Percentiles rank a stretch among this genome's conserved stretches.
These are phyloP conservation scores for Hydrotaea diabolus DNA, from an alignment of 2,888 invertebrate genomes.

Conservation along the genomic window DNA sequence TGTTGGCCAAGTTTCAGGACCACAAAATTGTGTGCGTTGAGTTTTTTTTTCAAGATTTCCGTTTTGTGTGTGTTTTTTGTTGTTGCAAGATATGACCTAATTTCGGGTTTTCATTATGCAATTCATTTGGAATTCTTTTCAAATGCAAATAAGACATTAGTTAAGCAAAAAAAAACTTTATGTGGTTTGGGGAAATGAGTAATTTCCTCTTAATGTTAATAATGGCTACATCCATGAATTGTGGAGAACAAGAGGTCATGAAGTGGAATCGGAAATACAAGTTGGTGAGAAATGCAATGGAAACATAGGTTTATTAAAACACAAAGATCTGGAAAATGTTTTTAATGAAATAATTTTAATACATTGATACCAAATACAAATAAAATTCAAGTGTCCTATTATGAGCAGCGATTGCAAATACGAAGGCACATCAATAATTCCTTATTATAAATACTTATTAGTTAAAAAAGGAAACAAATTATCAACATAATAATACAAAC, in stretches of 20 bases:
- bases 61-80: conserved; percentile 11
- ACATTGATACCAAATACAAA: too few species aligned
- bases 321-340: too few species aligned
- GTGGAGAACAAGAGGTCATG: not conserved
- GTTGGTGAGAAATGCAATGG: too few species aligned
- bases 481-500: too few species aligned
- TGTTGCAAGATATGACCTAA: conserved; percentile 58
- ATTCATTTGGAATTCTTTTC: conserved; percentile 62
- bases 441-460: too few species aligned
- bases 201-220: not conserved
- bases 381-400: too few species aligned
- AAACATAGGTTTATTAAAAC: too few species aligned
- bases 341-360: too few species aligned
- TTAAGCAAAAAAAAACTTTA: not conserved
- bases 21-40: conserved; percentile 34
- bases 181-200: not conserved
- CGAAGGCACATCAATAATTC: too few species aligned
- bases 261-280: too few species aligned
- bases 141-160: conserved; percentile 62
- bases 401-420: too few species aligned
- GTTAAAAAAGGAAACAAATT: too few species aligned
- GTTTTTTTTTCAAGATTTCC: conserved; percentile 16
- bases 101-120: conserved; percentile 41
- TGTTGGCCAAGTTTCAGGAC: conserved; percentile 39
- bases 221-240: not conserved